Conservation (phyloP, 2,113 vertebrate species). For the Periophthalmodon schlosseri region DNA sequence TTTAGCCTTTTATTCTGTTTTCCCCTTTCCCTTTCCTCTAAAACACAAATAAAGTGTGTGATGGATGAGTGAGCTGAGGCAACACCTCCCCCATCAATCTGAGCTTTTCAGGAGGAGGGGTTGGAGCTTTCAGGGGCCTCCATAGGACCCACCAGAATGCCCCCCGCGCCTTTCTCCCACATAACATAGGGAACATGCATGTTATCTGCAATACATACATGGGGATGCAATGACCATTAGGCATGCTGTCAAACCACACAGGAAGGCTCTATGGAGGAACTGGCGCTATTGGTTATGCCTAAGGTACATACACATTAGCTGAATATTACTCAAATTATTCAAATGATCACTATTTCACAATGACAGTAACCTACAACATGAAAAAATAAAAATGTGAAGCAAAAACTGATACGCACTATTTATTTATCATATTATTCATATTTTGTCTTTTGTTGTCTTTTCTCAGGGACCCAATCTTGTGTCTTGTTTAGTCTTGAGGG, state of each 20-base stretch:
- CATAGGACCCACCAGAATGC: slow-evolving; percentile 40
- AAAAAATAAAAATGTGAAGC: too few species aligned
- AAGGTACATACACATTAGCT: too few species aligned
- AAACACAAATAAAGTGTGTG: slow-evolving; percentile 80
- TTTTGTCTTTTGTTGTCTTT: too few species aligned
- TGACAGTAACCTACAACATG: too few species aligned
- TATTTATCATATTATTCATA: too few species aligned
- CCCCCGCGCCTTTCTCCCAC: slow-evolving; percentile 46
- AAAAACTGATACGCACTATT: too few species aligned
- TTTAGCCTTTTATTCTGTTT: slow-evolving; percentile 59
- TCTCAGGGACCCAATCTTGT: too few species aligned
- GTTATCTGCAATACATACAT: slow-evolving; percentile 7
- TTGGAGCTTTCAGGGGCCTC: slow-evolving; percentile 64
- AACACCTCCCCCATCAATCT: slow-evolving; percentile 81
- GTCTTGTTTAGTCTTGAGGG: too few species aligned
- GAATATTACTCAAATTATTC: too few species aligned
- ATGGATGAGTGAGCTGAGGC: slow-evolving; percentile 78
- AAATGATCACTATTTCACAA: too few species aligned
- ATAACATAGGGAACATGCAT: slow-evolving; percentile 9
- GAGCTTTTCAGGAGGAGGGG: slow-evolving; percentile 42
- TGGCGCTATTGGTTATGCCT: too few species aligned
- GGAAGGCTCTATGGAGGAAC: background rate
- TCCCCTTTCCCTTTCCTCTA: slow-evolving; percentile 70
- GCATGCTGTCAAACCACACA: slow-evolving; percentile 8
- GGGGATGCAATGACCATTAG: slow-evolving; percentile 14